These are phyloP conservation scores for Potamarius usumacintae DNA, from an alignment of 2,113 vertebrate genomes.

Conservation along the genomic window DNA sequence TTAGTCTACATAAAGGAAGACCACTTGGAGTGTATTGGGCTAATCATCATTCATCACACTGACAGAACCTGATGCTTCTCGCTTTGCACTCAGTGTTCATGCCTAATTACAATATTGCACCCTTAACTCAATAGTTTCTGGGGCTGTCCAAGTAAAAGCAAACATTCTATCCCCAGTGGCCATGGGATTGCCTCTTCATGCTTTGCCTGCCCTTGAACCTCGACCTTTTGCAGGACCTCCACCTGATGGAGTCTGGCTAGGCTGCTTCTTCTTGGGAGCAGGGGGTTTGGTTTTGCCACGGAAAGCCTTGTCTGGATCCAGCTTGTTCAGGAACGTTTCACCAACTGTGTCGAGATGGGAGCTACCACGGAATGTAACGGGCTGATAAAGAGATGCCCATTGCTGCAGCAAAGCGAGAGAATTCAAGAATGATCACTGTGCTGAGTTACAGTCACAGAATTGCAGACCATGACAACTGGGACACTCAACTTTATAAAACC, in stretches of 20 bases:
- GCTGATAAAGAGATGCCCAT: constrained; percentile 95
- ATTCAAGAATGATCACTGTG: background rate
- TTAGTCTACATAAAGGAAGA: background rate
- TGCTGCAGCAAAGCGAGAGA: constrained; percentile 73
- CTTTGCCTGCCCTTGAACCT: constrained; percentile 55
- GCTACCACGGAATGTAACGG: constrained; percentile 79
- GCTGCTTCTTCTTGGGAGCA: constrained; percentile 82
- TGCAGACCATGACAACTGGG: background rate
- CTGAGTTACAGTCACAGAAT: background rate
- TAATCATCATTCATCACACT: too few relatives aligned
- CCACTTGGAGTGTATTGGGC: too few relatives aligned
- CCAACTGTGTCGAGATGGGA: constrained; percentile 73
- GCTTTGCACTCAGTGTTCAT: too few relatives aligned
- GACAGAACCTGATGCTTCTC: too few relatives aligned
- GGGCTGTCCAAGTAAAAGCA: background rate
- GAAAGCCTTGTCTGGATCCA: constrained; percentile 90
- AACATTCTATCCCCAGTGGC: background rate
- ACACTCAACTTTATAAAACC: background rate
- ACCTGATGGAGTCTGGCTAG: constrained; percentile 67
- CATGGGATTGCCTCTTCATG: constrained; percentile 56
- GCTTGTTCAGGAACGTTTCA: constrained; percentile 82
- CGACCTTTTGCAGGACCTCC: constrained; percentile 65
- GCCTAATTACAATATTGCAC: background rate
- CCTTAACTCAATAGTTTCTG: background rate
- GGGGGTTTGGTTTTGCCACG: constrained; percentile 83